Evolutionary conservation across 2,113 vertebrate species (phyloP).

Genomic region (Polypterus bichir): DNA sequence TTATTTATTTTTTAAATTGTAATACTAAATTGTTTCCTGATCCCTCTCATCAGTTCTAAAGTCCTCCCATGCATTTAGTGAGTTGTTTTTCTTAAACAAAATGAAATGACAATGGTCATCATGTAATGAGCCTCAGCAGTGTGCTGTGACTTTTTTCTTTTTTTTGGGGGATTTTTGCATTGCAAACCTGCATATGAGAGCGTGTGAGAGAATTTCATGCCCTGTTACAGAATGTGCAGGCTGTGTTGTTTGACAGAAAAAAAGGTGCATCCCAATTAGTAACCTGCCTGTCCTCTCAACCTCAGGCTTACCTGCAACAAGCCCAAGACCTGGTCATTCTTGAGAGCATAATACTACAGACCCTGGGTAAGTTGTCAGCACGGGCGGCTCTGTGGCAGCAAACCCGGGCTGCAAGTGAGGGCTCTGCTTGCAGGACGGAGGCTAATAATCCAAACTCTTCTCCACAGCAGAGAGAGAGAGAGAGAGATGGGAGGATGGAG

Average conservation of each 20-base stretch:
- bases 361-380: constrained; percentile 85
- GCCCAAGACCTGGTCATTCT: constrained; percentile 98
- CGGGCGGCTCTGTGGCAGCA: constrained; percentile 38
- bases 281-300: constrained; percentile 77
- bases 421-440: constrained; percentile 23
- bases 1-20: too few species aligned
- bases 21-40: too few species aligned
- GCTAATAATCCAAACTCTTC: constrained; percentile 34
- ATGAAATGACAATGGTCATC: too few species aligned
- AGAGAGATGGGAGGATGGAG: constrained; percentile 17
- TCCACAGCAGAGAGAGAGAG: constrained; percentile 29
- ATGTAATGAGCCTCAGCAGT: constrained; percentile 2
- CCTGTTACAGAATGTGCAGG: not conserved
- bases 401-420: constrained; percentile 21
- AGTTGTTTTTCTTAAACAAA: too few species aligned
- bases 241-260: constrained; percentile 8
- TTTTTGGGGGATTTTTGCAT: constrained; percentile 9
- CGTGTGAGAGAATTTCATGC: constrained; percentile 6
- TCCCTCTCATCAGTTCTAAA: too few species aligned
- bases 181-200: too few species aligned
- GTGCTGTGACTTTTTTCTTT: constrained; percentile 17
- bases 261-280: constrained; percentile 54
- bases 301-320: constrained; percentile 95
- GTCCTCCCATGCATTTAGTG: too few species aligned
- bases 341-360: constrained; percentile 98